Percentiles rank a stretch among this genome's conserved stretches.
Evolutionary conservation across 64 coral and sea anemone genomes (phyloP).

Genomic region (Pachyseris speciosa): DNA sequence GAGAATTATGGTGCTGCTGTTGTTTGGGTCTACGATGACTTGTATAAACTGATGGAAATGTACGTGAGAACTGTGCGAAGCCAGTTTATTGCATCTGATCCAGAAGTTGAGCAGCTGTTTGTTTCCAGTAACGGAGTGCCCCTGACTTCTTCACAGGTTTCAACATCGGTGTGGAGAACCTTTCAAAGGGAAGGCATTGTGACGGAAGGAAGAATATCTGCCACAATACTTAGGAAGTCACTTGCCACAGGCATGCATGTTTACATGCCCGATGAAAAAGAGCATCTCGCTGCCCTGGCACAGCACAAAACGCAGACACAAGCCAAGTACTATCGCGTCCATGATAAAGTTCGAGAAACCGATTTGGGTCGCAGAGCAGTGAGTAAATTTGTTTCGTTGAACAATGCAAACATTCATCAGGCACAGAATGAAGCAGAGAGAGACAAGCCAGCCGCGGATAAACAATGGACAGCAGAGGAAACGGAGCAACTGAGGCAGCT

Average conservation of each 20-base stretch:
- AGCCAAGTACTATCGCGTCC: conserved; percentile 44
- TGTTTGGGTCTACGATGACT: conserved; percentile 65
- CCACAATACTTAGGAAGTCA: conserved; percentile 64
- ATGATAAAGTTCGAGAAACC: conserved; percentile 61
- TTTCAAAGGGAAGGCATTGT: conserved; percentile 53
- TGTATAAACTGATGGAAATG: conserved; percentile 64
- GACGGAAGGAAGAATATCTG: conserved; percentile 53
- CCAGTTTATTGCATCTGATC: conserved; percentile 13
- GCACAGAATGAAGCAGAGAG: conserved; percentile 14
- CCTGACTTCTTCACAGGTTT: conserved; percentile 63
- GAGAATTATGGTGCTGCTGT: conserved; percentile 66
- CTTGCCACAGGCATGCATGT: conserved; percentile 60
- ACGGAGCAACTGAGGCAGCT: conserved; percentile 43
- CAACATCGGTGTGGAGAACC: conserved; percentile 48
- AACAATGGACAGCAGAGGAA: conserved; percentile 46
- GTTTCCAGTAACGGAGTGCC: conserved; percentile 63
- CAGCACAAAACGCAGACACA: conserved; percentile 68
- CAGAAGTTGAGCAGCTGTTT: conserved; percentile 58
- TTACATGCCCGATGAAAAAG: conserved; percentile 54
- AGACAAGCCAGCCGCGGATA: neutral
- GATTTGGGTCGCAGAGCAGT: conserved; percentile 60
- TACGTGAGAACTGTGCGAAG: conserved; percentile 55
- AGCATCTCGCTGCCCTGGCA: conserved; percentile 58
- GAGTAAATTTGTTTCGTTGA: conserved; percentile 62
- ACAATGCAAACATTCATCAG: neutral